These are phyloP conservation scores for Pseudorhombus dupliciocellatus DNA, from an alignment of 2,113 vertebrate genomes.

Conservation along the genomic window DNA sequence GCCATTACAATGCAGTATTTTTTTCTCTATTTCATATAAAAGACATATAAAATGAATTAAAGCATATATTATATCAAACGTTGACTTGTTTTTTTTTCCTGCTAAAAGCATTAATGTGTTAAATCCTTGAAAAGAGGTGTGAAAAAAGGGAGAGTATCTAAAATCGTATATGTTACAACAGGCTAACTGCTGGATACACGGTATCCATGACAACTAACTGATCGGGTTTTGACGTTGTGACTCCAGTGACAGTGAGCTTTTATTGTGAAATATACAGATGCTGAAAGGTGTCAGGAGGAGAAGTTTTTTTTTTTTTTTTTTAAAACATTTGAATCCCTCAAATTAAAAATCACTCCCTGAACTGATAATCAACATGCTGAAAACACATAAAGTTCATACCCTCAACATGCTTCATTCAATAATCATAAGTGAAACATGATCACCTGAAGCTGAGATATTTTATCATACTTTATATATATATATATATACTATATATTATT, in stretches of 20 bases:
- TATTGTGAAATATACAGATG: conserved; percentile 5
- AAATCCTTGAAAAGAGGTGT: conserved; percentile 86
- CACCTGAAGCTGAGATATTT: too few species aligned
- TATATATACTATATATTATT: too few species aligned
- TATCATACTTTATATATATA: too few species aligned
- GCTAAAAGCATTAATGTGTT: conserved; percentile 64
- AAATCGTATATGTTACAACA: conserved; percentile 86
- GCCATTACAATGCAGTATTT: conserved; percentile 80
- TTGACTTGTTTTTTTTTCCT: conserved; percentile 72
- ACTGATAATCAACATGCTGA: neutral
- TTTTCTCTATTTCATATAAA: conserved; percentile 86
- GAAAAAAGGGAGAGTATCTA: conserved; percentile 82
- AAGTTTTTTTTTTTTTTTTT: too few species aligned
- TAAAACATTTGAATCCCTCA: neutral
- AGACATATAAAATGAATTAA: conserved; percentile 93
- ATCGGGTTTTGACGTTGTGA: conserved; percentile 80
- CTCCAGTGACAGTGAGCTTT: conserved; percentile 30
- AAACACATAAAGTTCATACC: too few species aligned
- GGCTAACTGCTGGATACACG: conserved; percentile 90
- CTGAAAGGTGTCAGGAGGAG: conserved; percentile 12
- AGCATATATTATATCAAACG: conserved; percentile 89
- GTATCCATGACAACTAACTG: conserved; percentile 89
- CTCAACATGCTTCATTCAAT: neutral
- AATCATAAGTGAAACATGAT: neutral
- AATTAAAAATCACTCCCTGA: neutral